phyloP scores from a whole-genome alignment of 2,888 invertebrate species.

The Limulus polyphemus region DNA sequence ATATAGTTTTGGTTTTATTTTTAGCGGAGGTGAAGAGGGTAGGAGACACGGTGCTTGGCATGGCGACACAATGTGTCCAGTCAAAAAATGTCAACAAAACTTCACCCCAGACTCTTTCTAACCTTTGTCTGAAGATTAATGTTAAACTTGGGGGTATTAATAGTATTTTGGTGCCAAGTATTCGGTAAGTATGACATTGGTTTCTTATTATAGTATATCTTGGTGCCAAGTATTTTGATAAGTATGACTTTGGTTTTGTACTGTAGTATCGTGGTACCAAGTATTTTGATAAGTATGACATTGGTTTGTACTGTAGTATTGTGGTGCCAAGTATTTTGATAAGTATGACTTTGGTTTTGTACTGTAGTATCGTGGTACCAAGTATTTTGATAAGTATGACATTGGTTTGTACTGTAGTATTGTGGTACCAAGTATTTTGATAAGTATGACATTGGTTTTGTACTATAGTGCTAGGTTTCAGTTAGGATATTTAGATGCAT shows the following conservation, averaged over 20 bases:
- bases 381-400: no score
- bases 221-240: no score
- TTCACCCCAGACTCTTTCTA: constrained; percentile 96
- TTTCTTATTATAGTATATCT: neutral
- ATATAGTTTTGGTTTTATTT: neutral
- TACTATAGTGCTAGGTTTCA: neutral
- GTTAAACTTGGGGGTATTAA: constrained; percentile 97
- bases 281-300: no score
- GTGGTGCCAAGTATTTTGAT: no score
- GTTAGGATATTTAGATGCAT: no score
- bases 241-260: no score
- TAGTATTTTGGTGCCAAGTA: constrained; percentile 52
- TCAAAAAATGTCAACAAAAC: constrained; percentile 99
- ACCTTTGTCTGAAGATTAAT: constrained; percentile 98
- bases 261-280: no score
- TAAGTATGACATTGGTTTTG: neutral
- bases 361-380: no score
- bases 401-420: no score
- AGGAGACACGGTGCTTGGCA: constrained; percentile 94
- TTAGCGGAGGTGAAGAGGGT: constrained; percentile 89
- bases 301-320: no score
- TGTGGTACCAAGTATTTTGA: no score
- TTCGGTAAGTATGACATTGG: constrained; percentile 51
- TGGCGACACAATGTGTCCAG: constrained; percentile 99
- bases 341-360: no score